phyloP scores from a whole-genome alignment of 2,113 vertebrate genomes.

The Pleuronectes platessa region DNA sequence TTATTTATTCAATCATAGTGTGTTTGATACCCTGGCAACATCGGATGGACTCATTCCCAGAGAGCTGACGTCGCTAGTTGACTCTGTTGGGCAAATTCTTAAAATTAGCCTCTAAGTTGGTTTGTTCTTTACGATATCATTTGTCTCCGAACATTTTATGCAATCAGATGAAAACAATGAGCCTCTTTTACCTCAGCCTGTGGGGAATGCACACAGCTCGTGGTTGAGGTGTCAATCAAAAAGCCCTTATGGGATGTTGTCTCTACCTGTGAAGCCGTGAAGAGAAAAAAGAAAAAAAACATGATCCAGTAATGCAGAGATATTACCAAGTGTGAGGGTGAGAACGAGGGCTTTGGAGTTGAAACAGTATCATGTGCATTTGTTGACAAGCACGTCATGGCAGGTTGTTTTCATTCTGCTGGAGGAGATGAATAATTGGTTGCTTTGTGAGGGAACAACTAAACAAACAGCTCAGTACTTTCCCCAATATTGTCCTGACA shows the following conservation, averaged over 20 bases:
- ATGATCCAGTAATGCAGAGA: not conserved
- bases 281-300: not conserved
- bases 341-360: not conserved
- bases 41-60: too few relatives aligned
- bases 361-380: not conserved
- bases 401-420: conserved; percentile 1
- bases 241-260: conserved; percentile 16
- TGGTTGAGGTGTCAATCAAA: conserved; percentile 29
- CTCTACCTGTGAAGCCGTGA: conserved; percentile 19
- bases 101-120: conserved; percentile 12
- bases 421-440: conserved; percentile 39
- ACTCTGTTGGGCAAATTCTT: not conserved
- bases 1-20: too few relatives aligned
- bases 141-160: conserved; percentile 28
- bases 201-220: not conserved
- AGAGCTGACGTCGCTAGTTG: not conserved
- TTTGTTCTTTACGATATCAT: conserved; percentile 11
- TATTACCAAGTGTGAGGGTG: not conserved
- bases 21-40: too few relatives aligned
- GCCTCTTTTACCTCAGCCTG: conserved; percentile 22
- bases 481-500: conserved; percentile 35
- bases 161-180: conserved; percentile 34
- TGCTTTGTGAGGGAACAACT: conserved; percentile 15
- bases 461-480: conserved; percentile 33
- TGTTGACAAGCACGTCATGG: conserved; percentile 3